Evolutionary conservation across 2,797 vertebrate genomes (phyloP).

Genomic region (Lacerta bilineata): DNA sequence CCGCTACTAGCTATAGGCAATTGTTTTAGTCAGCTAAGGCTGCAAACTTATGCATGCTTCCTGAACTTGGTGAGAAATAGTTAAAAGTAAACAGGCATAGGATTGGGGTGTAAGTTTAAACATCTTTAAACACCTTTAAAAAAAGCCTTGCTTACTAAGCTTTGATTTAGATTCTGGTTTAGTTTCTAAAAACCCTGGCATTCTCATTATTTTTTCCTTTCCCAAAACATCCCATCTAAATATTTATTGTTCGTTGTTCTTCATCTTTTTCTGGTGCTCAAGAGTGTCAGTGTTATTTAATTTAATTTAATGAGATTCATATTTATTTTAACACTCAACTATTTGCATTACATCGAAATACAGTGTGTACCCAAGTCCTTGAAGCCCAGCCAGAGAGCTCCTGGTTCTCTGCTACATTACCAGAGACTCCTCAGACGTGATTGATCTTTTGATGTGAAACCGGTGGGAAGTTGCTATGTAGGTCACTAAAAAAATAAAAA

Average conservation of each 20-base stretch:
- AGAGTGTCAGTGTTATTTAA: conserved; percentile 13
- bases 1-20: too few relatives aligned
- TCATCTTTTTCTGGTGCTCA: neutral
- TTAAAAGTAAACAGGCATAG: neutral
- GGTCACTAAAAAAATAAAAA: conserved; percentile 42
- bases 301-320: conserved; percentile 57
- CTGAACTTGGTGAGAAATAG: neutral
- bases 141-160: neutral
- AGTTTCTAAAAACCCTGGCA: neutral
- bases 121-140: neutral
- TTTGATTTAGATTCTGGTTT: neutral
- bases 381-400: conserved; percentile 22
- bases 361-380: neutral
- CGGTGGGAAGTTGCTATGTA: conserved; percentile 29
- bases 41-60: too few relatives aligned
- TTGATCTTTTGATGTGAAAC: conserved; percentile 54
- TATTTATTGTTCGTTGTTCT: conserved; percentile 16
- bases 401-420: conserved; percentile 37
- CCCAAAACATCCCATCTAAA: conserved; percentile 2
- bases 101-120: too few relatives aligned
- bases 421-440: conserved; percentile 38
- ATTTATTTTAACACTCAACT: conserved; percentile 52
- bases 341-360: conserved; percentile 50
- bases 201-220: neutral
- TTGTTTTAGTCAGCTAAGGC: neutral